Evolutionary conservation across 1,140 invertebrate genomes (phyloP).

Genomic region (Tetramorium simillimum): DNA sequence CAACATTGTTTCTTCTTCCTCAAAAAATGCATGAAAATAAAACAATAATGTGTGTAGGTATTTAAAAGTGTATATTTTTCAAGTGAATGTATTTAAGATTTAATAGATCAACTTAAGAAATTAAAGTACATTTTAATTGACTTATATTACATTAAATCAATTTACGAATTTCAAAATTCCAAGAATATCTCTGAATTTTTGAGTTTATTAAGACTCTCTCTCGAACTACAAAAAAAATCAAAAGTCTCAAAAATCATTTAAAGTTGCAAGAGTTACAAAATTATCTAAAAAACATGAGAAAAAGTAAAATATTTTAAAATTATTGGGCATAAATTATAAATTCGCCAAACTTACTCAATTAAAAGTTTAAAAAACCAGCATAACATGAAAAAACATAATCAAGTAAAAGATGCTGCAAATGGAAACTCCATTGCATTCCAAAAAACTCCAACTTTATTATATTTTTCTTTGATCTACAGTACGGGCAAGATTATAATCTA

Average conservation of each 20-base stretch:
- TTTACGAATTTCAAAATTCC: not conserved
- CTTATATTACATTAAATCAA: not conserved
- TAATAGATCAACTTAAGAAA: not conserved
- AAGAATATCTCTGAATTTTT: not conserved
- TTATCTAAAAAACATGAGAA: not conserved
- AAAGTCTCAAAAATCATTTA: not conserved
- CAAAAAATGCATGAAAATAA: not conserved
- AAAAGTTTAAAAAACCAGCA: not conserved
- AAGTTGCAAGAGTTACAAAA: not conserved
- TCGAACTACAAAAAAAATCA: not conserved
- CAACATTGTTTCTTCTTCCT: not conserved
- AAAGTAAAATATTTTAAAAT: not conserved
- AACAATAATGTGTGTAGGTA: not conserved
- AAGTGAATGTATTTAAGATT: not conserved
- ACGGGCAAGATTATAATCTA: not conserved
- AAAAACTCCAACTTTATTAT: conserved; percentile 6
- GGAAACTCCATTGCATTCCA: not conserved
- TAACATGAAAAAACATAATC: not conserved
- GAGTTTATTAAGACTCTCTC: not conserved
- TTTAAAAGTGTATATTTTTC: not conserved
- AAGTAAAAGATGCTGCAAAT: not conserved
- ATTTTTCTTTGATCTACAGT: not conserved
- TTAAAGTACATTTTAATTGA: not conserved
- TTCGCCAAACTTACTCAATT: not conserved
- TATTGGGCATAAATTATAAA: not conserved